These are phyloP conservation scores for Vanessa atalanta DNA, from an alignment of 1,140 invertebrate genomes.

Conservation along the genomic window DNA sequence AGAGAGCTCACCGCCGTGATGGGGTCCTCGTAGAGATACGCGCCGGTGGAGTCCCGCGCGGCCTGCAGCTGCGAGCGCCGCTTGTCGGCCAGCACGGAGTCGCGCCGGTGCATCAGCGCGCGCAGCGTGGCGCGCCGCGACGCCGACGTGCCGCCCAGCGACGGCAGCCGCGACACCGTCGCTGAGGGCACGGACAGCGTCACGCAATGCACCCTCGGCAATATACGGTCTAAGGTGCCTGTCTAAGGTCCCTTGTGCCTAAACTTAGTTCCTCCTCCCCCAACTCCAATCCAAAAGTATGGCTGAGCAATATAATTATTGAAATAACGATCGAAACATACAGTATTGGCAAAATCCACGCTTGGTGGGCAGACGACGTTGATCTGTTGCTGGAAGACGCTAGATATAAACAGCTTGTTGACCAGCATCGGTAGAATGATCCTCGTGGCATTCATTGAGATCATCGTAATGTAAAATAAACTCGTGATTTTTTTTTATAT, in stretches of 20 bases:
- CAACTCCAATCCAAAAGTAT: no score
- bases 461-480: no score
- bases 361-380: background rate
- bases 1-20: conserved; percentile 14
- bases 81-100: conserved; percentile 90
- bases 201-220: no score
- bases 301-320: no score
- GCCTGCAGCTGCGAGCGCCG: conserved; percentile 83
- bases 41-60: conserved; percentile 36
- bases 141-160: conserved; percentile 87
- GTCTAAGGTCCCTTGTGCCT: no score
- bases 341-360: background rate
- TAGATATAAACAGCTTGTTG: background rate
- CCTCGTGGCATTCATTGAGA: no score
- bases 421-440: no score
- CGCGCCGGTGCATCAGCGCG: conserved; percentile 89
- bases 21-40: conserved; percentile 52
- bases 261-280: no score
- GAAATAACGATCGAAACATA: background rate
- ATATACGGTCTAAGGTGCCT: no score
- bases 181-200: no score
- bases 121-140: conserved; percentile 90
- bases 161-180: conserved; percentile 83
- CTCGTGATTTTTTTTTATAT: no score
- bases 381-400: no score